These are phyloP conservation scores for Pollimyrus isidori DNA, from an alignment of 2,113 vertebrate genomes.

Conservation along the genomic window DNA sequence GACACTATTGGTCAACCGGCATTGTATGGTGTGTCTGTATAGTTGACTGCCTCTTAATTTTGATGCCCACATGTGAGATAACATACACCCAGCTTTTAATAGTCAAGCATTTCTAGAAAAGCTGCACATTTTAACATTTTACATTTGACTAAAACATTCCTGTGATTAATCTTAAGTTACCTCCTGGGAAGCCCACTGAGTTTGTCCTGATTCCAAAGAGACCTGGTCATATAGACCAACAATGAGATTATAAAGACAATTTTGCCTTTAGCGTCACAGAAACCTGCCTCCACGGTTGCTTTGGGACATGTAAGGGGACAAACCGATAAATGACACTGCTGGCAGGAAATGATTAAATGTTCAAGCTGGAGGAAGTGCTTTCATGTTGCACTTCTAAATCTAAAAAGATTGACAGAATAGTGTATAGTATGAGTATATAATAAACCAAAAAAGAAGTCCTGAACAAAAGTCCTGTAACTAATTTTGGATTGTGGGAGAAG, in stretches of 20 bases:
- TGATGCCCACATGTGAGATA: not conserved
- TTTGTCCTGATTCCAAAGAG: slow-evolving; percentile 9
- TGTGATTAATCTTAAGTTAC: slow-evolving; percentile 5
- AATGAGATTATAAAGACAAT: not conserved
- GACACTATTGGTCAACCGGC: not conserved
- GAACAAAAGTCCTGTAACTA: not conserved
- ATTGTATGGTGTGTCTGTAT: not conserved
- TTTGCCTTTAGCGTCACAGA: not conserved
- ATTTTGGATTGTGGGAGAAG: not conserved
- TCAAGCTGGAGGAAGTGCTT: not conserved
- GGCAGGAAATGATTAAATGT: not conserved
- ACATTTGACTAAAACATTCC: slow-evolving; percentile 8
- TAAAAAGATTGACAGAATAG: not conserved
- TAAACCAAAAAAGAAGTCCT: not conserved
- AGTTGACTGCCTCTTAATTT: not conserved
- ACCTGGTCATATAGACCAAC: not conserved
- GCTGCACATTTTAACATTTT: not conserved
- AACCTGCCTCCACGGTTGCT: not conserved
- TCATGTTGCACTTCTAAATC: not conserved
- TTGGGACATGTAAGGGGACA: not conserved
- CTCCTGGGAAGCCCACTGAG: not conserved
- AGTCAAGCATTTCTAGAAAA: not conserved
- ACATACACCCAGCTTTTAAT: not conserved
- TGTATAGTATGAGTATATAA: not conserved
- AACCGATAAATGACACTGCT: not conserved